phyloP scores from a whole-genome alignment of 2,888 invertebrate species.

The Esperia sulphurella region DNA sequence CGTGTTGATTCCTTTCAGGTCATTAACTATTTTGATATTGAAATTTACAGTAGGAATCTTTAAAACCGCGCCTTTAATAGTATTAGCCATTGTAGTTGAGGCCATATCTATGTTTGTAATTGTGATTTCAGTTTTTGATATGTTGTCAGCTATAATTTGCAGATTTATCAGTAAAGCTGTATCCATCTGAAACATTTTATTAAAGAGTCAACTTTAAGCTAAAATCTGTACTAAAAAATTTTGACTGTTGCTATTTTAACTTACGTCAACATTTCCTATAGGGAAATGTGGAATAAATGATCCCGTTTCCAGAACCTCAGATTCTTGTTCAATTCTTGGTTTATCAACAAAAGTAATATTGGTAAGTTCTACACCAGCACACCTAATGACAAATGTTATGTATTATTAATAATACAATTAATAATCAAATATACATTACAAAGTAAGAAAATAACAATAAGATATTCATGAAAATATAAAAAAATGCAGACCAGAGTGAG shows the following conservation, averaged over 20 bases:
- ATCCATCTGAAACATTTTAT: conserved; percentile 28
- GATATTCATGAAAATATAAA: neutral
- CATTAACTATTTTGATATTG: conserved; percentile 10
- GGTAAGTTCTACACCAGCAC: conserved; percentile 34
- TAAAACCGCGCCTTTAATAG: conserved; percentile 22
- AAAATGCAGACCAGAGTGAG: no score
- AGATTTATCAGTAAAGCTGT: conserved; percentile 36
- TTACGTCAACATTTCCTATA: conserved; percentile 31
- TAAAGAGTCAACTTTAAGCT: neutral
- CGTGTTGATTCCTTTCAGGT: conserved; percentile 15
- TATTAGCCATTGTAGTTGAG: conserved; percentile 17
- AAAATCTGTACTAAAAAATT: neutral
- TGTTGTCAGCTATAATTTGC: conserved; percentile 43
- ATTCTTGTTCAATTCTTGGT: conserved; percentile 15
- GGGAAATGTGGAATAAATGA: conserved; percentile 30
- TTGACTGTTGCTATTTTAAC: conserved; percentile 9
- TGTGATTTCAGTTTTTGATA: conserved; percentile 6
- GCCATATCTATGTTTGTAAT: conserved; percentile 25
- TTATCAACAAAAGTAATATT: conserved; percentile 28
- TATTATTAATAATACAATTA: no score
- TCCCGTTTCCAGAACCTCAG: conserved; percentile 22
- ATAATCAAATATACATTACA: conserved; percentile 2
- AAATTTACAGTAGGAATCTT: conserved; percentile 17
- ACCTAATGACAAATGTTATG: conserved; percentile 18
- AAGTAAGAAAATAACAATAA: neutral